These are phyloP conservation scores for Isoperla grammatica DNA, from an alignment of 2,888 invertebrate genomes.

Conservation along the genomic window DNA sequence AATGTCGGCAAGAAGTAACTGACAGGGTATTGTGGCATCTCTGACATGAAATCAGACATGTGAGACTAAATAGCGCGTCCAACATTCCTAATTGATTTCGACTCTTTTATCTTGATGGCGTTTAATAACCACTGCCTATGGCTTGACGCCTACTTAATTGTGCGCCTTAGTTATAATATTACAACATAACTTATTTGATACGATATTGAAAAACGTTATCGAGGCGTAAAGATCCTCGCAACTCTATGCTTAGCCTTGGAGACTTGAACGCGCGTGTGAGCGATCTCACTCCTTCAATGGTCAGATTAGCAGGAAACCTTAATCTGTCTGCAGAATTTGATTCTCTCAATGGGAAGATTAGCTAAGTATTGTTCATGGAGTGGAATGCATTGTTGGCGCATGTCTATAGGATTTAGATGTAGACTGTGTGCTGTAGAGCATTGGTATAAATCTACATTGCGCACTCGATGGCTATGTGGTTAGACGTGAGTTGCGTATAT, in stretches of 20 bases:
- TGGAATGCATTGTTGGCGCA: constrained; percentile 10
- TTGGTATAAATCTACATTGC: too few relatives aligned
- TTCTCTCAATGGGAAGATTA: constrained; percentile 12
- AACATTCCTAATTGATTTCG: too few relatives aligned
- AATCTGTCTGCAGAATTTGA: constrained; percentile 2
- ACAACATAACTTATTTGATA: constrained; percentile 4
- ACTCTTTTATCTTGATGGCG: too few relatives aligned
- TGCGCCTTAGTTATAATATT: constrained; percentile 5
- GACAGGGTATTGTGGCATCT: too few relatives aligned
- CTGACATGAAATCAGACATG: too few relatives aligned
- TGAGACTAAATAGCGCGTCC: too few relatives aligned
- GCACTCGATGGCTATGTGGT: too few relatives aligned
- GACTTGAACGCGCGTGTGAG: constrained; percentile 3
- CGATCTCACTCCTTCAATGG: too few relatives aligned
- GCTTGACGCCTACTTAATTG: constrained; percentile 12
- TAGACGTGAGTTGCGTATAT: too few relatives aligned
- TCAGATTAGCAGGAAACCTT: neutral
- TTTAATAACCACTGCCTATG: too few relatives aligned
- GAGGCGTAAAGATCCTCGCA: constrained; percentile 6
- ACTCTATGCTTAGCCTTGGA: neutral
- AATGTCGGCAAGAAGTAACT: too few relatives aligned
- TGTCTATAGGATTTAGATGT: neutral
- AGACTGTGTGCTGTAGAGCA: neutral
- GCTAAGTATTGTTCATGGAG: constrained; percentile 3
- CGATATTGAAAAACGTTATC: constrained; percentile 8